Percentiles rank a stretch among this genome's conserved stretches.
Evolutionary conservation across 1,140 invertebrate genomes (phyloP).

Genomic region (Caenorhabditis latens): DNA sequence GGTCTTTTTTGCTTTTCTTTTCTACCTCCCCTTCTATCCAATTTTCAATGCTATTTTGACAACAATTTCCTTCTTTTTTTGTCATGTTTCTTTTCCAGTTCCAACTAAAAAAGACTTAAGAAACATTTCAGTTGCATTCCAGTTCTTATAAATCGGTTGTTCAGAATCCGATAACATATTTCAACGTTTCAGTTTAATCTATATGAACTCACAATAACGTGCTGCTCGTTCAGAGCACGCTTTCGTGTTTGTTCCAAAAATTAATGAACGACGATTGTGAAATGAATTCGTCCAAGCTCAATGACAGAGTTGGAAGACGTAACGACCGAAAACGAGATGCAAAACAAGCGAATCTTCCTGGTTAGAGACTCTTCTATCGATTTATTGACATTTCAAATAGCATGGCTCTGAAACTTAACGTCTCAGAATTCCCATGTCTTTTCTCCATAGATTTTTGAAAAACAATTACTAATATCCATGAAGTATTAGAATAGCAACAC

Average conservation of each 20-base stretch:
- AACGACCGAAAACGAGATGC: constrained; percentile 22
- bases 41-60: constrained; percentile 5
- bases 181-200: too few relatives aligned
- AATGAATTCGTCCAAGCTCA: constrained; percentile 22
- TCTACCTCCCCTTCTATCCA: background rate
- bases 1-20: constrained; percentile 34
- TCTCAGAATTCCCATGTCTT: too few relatives aligned
- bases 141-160: too few relatives aligned
- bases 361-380: background rate
- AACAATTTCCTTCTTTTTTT: background rate
- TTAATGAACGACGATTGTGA: constrained; percentile 3
- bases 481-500: too few relatives aligned
- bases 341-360: constrained; percentile 3
- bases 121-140: too few relatives aligned
- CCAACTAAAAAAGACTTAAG: background rate
- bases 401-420: too few relatives aligned
- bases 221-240: background rate
- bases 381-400: too few relatives aligned
- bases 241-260: background rate
- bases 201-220: too few relatives aligned
- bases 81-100: background rate
- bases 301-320: background rate
- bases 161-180: too few relatives aligned
- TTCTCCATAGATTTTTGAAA: background rate
- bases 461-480: too few relatives aligned